A percentile compares a stretch with the other conserved stretches of the same genome.
Evolutionary conservation across 1,140 invertebrate genomes (phyloP).

Genomic region (Diorhabda carinulata): DNA sequence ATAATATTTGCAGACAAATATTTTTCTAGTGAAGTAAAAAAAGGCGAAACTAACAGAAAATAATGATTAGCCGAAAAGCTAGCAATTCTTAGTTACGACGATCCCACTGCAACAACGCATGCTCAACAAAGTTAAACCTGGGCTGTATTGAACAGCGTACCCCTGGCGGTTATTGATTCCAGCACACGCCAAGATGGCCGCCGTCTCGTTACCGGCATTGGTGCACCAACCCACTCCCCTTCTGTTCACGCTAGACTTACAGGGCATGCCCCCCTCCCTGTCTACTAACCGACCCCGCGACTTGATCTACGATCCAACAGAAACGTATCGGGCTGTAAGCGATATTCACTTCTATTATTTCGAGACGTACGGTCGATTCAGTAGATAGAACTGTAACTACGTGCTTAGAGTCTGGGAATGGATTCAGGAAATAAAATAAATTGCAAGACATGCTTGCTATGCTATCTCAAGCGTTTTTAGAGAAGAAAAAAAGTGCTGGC

Average conservation of each 20-base stretch:
- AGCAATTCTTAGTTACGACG: slow-evolving; percentile 4
- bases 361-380: slow-evolving; percentile 22
- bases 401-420: slow-evolving; percentile 41
- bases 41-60: not conserved
- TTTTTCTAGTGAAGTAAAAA: not conserved
- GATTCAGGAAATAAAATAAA: slow-evolving; percentile 46
- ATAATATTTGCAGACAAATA: not conserved
- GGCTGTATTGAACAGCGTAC: slow-evolving; percentile 37
- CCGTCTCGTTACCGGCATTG: slow-evolving; percentile 35
- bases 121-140: slow-evolving; percentile 8
- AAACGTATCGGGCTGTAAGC: slow-evolving; percentile 22
- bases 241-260: slow-evolving; percentile 33
- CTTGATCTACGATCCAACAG: slow-evolving; percentile 39
- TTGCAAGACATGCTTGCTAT: slow-evolving; percentile 42
- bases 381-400: slow-evolving; percentile 30
- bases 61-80: not conserved
- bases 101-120: slow-evolving; percentile 20
- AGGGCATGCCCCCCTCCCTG: slow-evolving; percentile 25
- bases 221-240: slow-evolving; percentile 28
- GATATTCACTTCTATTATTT: slow-evolving; percentile 24
- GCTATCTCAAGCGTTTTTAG: slow-evolving; percentile 36
- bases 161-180: slow-evolving; percentile 41
- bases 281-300: slow-evolving; percentile 12
- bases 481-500: slow-evolving; percentile 22
- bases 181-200: slow-evolving; percentile 40